Base-by-base conservation (phyloP, 2,113 vertebrate genomes). In the Xyliphius kryptos region DNA sequence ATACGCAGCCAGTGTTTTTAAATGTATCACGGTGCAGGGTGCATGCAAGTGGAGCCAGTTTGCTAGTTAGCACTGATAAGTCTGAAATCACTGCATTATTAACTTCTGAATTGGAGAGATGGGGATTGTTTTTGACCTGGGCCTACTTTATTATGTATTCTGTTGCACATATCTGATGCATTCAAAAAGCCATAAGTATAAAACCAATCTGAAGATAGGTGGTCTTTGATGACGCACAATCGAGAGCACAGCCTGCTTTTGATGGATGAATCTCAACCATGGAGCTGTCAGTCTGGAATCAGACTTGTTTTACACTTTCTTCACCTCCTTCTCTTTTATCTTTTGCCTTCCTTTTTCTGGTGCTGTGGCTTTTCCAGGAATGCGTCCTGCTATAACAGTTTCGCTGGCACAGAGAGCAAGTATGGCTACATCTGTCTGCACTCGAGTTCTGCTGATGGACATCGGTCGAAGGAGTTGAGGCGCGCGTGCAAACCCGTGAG, bases 301-400 rank as follows among this genome's bases (percentile, higher is more conserved):
- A 61, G 61, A 37, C 70, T 67, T 20, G 55, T 72, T 54, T 47
- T 44, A 51, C 40, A 52, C 61, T 48, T 17, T 55, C 50, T 22
- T 61, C 51, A 20, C 8, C 38, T 61, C 49, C 51, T 47, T 32
- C 54, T 67, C 19, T 63, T 44, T 48, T 66, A 60, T 53, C 53
- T 76, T 53, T 26, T 66, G 14, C 36, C 72, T 40, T 68, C 19
- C 22, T 63, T n/a, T 44, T 61, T 62, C 63, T 73, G 53, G 76
- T 63, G 61, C 64, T 56, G 56, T 7, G 17, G 17, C 69, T 72
- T 81, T 80, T 84, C 81, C 79, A 81, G 73, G 77, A 82, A 84
- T 38, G 15, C 12, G 1, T 72, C 53, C 81, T 79, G 82, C 72
- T 83, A 69, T 62, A 74, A 75, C 76, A 74, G 81, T 81, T 78